Evolutionary conservation across 2,888 invertebrate genomes (phyloP).

Genomic region (Limnephilus lunatus): DNA sequence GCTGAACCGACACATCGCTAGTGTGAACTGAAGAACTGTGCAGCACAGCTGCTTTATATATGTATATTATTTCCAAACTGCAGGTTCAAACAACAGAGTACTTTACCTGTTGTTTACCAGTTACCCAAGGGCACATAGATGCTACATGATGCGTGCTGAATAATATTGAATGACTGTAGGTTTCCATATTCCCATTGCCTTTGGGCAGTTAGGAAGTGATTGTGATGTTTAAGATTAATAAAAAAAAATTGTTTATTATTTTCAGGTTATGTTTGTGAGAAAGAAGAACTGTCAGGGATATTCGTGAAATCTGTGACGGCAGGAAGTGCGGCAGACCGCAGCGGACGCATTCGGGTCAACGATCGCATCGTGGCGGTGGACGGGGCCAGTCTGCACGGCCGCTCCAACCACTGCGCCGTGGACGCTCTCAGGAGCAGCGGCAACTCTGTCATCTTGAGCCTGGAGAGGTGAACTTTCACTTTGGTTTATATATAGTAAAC

Average conservation of each 20-base stretch:
- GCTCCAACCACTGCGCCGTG: conserved; percentile 98
- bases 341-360: conserved; percentile 95
- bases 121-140: no score
- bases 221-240: neutral
- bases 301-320: conserved; percentile 98
- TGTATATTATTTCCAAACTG: neutral
- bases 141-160: neutral
- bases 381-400: conserved; percentile 94
- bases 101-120: neutral
- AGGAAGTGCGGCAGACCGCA: conserved; percentile 96
- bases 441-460: conserved; percentile 89
- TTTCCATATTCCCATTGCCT: neutral
- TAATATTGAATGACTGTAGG: neutral
- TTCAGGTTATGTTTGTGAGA: conserved; percentile 94
- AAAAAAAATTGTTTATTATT: neutral
- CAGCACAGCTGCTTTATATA: neutral
- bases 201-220: neutral
- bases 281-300: conserved; percentile 98
- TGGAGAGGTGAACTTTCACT: conserved; percentile 80
- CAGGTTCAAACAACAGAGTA: neutral
- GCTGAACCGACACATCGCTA: no score
- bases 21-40: no score
- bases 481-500: neutral
- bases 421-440: conserved; percentile 97
- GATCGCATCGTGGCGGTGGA: conserved; percentile 99